These are phyloP conservation scores for Rotaria macrura DNA, from an alignment of 2,888 invertebrate genomes.

Conservation along the genomic window DNA sequence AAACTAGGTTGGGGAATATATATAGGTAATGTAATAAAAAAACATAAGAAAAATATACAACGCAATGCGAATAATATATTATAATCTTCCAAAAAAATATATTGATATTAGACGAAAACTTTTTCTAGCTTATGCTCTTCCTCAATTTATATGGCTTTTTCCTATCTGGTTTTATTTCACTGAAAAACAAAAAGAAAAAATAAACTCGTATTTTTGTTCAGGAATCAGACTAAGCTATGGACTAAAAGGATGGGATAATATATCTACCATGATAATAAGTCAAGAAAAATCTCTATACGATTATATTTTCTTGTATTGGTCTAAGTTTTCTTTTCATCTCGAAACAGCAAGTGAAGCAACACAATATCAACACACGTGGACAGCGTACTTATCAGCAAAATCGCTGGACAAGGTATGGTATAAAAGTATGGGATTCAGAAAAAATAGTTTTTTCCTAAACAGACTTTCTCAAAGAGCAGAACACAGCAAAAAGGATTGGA, in stretches of 20 bases:
- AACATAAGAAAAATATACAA: background rate
- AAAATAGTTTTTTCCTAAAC: too few species aligned
- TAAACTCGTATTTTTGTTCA: background rate
- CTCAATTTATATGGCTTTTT: background rate
- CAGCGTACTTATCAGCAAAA: background rate
- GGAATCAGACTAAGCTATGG: background rate
- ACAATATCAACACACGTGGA: background rate
- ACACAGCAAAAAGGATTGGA: too few species aligned
- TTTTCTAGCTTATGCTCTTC: background rate
- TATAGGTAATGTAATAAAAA: background rate
- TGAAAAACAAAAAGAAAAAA: background rate
- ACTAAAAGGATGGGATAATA: background rate
- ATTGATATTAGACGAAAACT: too few species aligned
- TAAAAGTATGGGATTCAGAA: too few species aligned
- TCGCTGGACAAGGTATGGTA: too few species aligned
- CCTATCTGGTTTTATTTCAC: background rate
- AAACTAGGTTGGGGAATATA: background rate
- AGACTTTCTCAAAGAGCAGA: too few species aligned
- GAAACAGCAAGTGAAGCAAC: background rate
- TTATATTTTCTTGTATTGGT: background rate
- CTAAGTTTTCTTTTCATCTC: background rate
- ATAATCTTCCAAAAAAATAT: too few species aligned
- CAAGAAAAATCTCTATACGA: background rate
- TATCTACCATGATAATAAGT: background rate
- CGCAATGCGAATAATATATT: background rate